Percentiles rank a stretch among this genome's conserved stretches.
Conservation (phyloP, 30 jellyfish, hydroid and myxozoan species). For the Aurelia aurita region DNA sequence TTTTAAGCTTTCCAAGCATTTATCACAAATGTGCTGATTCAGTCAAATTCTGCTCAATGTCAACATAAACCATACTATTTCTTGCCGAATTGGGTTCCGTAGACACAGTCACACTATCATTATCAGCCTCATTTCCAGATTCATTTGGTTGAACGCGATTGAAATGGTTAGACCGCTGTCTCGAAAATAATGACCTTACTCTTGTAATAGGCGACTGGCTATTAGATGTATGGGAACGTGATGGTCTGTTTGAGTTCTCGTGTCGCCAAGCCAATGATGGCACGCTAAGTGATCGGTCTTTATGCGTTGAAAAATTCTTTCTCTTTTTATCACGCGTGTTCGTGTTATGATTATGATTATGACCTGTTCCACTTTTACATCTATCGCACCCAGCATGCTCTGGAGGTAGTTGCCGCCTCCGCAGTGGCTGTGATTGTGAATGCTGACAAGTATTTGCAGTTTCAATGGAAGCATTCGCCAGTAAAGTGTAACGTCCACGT, state of each 20-base stretch:
- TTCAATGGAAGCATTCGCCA: neutral
- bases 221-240: neutral
- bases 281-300: slow-evolving; percentile 42
- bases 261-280: slow-evolving; percentile 19
- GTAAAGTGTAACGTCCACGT: slow-evolving; percentile 9
- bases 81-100: no score
- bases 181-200: slow-evolving; percentile 24
- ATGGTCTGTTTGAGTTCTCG: neutral
- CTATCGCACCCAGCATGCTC: neutral
- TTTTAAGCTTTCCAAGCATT: no score
- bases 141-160: slow-evolving; percentile 38
- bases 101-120: no score
- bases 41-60: no score
- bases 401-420: neutral
- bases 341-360: neutral
- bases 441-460: neutral
- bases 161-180: slow-evolving; percentile 12
- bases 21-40: no score
- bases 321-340: neutral
- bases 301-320: neutral
- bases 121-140: no score
- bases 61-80: no score
- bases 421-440: neutral
- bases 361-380: neutral
- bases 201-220: neutral